Conservation (phyloP, 1,140 invertebrate genomes). For the Hylaeus anthracinus region DNA sequence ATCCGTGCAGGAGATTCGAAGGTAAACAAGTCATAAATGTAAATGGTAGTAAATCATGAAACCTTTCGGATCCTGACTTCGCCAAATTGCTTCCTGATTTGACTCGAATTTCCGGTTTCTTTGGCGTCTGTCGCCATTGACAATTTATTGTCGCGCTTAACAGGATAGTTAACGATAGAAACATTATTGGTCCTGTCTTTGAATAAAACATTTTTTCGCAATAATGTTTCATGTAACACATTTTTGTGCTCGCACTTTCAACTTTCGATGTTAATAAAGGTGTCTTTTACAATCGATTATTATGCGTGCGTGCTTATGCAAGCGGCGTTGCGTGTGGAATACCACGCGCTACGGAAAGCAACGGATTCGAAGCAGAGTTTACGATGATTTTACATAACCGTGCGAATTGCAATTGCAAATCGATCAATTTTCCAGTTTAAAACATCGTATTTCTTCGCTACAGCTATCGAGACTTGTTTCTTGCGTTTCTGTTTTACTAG, state of each 20-base stretch:
- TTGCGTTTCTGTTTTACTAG: too few species aligned
- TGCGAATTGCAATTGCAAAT: neutral
- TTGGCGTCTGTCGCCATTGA: too few species aligned
- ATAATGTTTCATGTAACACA: neutral
- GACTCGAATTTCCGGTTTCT: neutral
- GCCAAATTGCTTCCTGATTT: too few species aligned
- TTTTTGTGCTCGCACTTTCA: neutral
- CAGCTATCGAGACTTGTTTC: neutral
- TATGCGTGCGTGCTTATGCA: neutral
- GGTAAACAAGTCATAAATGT: too few species aligned
- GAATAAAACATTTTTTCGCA: neutral
- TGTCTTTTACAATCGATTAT: conserved; percentile 18
- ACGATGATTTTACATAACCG: conserved; percentile 22
- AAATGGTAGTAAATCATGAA: too few species aligned
- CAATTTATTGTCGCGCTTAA: neutral
- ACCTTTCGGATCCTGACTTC: too few species aligned
- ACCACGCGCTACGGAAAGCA: neutral
- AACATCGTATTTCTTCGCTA: neutral
- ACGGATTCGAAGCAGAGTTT: neutral
- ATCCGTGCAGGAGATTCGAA: too few species aligned
- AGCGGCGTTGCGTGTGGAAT: neutral
- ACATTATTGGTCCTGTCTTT: neutral
- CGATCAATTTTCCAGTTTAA: neutral
- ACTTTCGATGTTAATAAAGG: conserved; percentile 21
- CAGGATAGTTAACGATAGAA: neutral